Conservation (phyloP, 2,797 vertebrate genomes). For the Lagothrix lagotricha region DNA sequence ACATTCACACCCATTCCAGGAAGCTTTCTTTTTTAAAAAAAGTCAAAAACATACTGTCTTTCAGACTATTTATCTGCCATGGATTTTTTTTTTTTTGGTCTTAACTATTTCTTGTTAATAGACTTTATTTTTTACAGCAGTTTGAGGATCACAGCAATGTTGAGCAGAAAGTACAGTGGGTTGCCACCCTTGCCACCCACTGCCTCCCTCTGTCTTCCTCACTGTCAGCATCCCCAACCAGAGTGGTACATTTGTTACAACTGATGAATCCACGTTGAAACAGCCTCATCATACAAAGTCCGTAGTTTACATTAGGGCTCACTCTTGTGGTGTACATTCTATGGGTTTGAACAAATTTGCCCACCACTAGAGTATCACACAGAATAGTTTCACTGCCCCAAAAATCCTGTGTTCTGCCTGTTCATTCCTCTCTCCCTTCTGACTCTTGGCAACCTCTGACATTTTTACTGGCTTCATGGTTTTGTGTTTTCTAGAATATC, state of each 20-base stretch:
- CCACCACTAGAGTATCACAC: not conserved
- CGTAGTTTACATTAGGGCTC: not conserved
- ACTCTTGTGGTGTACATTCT: not conserved
- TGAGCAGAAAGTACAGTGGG: not conserved
- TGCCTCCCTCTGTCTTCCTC: not conserved
- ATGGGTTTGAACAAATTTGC: not conserved
- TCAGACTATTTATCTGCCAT: not conserved
- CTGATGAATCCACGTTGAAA: not conserved
- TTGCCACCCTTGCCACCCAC: no score
- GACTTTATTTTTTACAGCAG: not conserved
- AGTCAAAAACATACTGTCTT: not conserved
- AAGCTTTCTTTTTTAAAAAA: not conserved
- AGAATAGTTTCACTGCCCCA: not conserved
- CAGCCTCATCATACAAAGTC: not conserved
- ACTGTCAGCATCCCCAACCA: not conserved
- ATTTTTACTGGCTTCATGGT: not conserved
- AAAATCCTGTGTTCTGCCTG: not conserved
- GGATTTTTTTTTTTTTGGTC: not conserved
- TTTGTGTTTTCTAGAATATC: not conserved
- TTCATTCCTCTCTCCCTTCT: not conserved
- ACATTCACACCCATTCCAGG: not conserved
- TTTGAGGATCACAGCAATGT: not conserved
- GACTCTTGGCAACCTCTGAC: not conserved
- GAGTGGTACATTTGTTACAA: not conserved
- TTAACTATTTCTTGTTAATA: not conserved